Conservation (phyloP, 2,888 invertebrate genomes). For the Beris chalybata region DNA sequence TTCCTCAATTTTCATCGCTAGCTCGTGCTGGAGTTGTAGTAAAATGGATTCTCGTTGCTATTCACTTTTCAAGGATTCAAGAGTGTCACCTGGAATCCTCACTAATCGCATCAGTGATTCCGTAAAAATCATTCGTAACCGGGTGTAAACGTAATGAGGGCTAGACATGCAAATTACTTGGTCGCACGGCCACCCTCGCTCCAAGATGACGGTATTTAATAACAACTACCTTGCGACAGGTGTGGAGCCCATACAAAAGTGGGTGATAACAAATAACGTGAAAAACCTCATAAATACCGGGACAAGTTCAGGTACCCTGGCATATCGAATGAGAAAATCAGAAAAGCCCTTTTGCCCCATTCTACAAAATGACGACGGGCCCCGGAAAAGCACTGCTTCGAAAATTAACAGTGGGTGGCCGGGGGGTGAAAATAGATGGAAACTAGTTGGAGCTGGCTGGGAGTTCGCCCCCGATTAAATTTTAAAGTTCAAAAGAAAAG, state of each 20-base stretch:
- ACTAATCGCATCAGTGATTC: constrained; percentile 12
- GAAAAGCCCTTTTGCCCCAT: constrained; percentile 12
- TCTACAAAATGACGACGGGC: background rate
- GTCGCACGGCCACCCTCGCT: background rate
- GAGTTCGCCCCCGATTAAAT: too few species aligned
- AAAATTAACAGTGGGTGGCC: too few species aligned
- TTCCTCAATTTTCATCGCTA: too few species aligned
- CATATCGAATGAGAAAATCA: constrained; percentile 29
- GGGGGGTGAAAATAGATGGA: too few species aligned
- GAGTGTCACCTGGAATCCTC: constrained; percentile 4
- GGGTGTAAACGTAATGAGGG: constrained; percentile 18
- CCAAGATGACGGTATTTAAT: background rate
- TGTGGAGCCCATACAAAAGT: too few species aligned
- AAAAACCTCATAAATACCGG: constrained; percentile 28
- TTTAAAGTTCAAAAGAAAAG: too few species aligned
- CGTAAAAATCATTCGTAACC: background rate
- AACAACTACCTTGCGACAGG: too few species aligned
- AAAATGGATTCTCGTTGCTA: background rate
- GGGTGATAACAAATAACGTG: constrained; percentile 24
- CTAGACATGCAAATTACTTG: constrained; percentile 29
- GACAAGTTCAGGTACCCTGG: background rate
- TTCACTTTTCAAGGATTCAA: background rate
- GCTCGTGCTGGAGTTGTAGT: background rate
- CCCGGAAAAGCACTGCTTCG: too few species aligned
- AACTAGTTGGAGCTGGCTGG: too few species aligned